phyloP scores from a whole-genome alignment of 2,113 vertebrate species.

The Centropristis striata region DNA sequence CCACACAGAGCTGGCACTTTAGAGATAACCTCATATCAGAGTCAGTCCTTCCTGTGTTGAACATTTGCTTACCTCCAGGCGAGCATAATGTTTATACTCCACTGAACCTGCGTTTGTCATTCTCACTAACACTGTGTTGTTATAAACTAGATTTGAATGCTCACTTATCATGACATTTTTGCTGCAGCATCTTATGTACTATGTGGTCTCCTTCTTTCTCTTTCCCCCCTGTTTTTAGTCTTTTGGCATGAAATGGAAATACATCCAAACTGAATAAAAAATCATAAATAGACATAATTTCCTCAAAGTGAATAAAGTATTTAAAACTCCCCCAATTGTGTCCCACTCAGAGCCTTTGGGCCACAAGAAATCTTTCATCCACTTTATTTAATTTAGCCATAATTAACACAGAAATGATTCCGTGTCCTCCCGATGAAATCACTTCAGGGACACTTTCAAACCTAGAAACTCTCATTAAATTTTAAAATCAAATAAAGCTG shows the following conservation, averaged over 20 bases:
- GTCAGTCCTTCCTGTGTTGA: background rate
- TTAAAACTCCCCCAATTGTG: conserved; percentile 7
- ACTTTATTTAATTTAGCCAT: conserved; percentile 36
- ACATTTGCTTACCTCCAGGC: background rate
- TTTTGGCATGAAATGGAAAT: background rate
- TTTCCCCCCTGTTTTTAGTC: background rate
- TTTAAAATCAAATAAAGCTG: conserved; percentile 4
- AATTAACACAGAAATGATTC: conserved; percentile 33
- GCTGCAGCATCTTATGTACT: background rate
- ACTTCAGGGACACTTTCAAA: conserved; percentile 12
- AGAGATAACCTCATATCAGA: background rate
- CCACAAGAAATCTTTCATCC: background rate
- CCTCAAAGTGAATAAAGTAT: conserved; percentile 16
- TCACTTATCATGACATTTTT: background rate
- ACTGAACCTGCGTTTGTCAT: background rate
- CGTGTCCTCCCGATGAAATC: conserved; percentile 22
- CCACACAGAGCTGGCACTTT: background rate
- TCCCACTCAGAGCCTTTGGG: conserved; percentile 15
- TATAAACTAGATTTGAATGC: background rate
- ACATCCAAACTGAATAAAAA: background rate
- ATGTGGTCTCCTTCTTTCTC: background rate
- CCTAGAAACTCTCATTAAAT: background rate
- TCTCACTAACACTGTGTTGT: background rate
- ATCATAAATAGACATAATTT: background rate
- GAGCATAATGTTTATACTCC: background rate